Evolutionary conservation across 2,113 vertebrate genomes (phyloP).

Genomic region (Hiodon tergisus): DNA sequence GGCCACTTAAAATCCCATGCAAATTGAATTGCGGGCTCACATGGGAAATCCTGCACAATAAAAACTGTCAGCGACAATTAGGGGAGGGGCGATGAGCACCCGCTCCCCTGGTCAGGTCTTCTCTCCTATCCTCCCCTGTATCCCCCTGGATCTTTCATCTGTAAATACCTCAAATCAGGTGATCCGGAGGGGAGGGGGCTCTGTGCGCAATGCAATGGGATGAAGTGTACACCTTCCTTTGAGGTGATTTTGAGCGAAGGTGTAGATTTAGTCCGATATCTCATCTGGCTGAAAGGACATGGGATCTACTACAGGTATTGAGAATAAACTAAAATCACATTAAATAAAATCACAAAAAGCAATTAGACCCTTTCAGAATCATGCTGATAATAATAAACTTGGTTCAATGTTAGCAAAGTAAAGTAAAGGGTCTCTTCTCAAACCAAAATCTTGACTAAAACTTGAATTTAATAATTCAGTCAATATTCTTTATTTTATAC

Average conservation of each 20-base stretch:
- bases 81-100: slow-evolving; percentile 40
- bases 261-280: too few relatives aligned
- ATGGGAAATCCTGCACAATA: slow-evolving; percentile 52
- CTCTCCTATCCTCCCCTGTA: slow-evolving; percentile 40
- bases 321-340: too few relatives aligned
- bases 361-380: too few relatives aligned
- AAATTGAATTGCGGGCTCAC: slow-evolving; percentile 60
- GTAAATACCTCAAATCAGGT: slow-evolving; percentile 49
- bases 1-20: slow-evolving; percentile 65
- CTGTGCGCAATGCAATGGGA: slow-evolving; percentile 28
- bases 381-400: too few relatives aligned
- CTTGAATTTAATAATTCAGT: not conserved
- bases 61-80: slow-evolving; percentile 66
- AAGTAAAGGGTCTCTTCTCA: not conserved
- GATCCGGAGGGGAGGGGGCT: slow-evolving; percentile 45
- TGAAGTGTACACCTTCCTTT: slow-evolving; percentile 39
- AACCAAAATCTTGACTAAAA: not conserved
- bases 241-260: not conserved
- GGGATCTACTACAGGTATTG: too few relatives aligned
- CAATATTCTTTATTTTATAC: not conserved
- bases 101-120: slow-evolving; percentile 32
- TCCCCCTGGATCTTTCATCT: slow-evolving; percentile 38
- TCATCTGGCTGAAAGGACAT: too few relatives aligned
- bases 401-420: too few relatives aligned
- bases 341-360: too few relatives aligned